These are phyloP conservation scores for Vipera ursinii DNA, from an alignment of 2,797 vertebrate genomes.

Conservation along the genomic window DNA sequence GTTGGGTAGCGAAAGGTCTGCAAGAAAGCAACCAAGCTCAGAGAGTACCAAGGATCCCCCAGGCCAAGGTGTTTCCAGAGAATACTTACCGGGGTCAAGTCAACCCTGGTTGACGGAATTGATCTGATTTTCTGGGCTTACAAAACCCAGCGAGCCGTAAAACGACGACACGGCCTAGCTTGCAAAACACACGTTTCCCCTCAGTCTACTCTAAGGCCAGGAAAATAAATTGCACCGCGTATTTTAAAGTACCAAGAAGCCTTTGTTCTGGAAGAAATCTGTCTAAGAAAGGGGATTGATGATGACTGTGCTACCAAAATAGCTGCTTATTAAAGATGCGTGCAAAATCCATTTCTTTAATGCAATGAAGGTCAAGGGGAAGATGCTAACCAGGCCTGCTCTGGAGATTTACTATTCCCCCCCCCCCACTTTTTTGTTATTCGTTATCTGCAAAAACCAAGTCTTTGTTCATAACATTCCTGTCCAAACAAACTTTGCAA, in stretches of 20 bases:
- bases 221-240: not conserved
- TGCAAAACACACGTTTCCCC: not conserved
- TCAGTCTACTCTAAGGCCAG: not conserved
- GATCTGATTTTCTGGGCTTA: not conserved
- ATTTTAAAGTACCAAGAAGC: not conserved
- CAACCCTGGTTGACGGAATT: not conserved
- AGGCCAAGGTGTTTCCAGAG: not conserved
- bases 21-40: too few relatives aligned
- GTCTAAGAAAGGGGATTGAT: not conserved
- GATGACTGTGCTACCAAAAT: not conserved
- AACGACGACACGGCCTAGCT: not conserved
- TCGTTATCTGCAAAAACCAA: not conserved
- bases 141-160: not conserved
- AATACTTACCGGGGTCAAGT: not conserved
- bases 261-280: not conserved
- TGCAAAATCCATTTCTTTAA: slow-evolving; percentile 39
- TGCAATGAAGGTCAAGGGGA: slow-evolving; percentile 49
- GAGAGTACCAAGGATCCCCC: not conserved
- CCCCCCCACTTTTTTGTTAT: not conserved
- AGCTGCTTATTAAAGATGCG: slow-evolving; percentile 16
- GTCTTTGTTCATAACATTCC: not conserved
- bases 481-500: not conserved
- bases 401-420: not conserved
- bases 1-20: too few relatives aligned
- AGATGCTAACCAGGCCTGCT: slow-evolving; percentile 10